Evolutionary conservation across 2,113 vertebrate species (phyloP).

Genomic region (Crotalus horridus): DNA sequence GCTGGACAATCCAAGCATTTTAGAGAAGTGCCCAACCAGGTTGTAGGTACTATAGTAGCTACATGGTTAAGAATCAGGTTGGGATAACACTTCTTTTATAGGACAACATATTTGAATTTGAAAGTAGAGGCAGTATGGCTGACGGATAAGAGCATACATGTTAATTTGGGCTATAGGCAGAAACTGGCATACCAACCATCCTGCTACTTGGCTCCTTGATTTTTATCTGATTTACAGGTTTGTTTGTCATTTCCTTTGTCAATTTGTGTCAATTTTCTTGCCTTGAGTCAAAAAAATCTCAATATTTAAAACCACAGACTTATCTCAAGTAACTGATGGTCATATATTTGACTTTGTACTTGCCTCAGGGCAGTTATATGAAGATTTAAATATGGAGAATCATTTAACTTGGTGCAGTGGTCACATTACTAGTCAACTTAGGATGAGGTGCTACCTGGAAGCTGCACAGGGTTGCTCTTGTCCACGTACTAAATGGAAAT

Average conservation of each 20-base stretch:
- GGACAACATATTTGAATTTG: background rate
- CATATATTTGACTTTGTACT: background rate
- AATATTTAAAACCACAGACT: background rate
- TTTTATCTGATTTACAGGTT: background rate
- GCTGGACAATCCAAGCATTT: background rate
- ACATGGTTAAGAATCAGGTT: background rate
- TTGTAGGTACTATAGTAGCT: background rate
- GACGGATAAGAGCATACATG: background rate
- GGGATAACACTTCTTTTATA: background rate
- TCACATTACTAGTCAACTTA: background rate
- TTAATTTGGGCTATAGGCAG: background rate
- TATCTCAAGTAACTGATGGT: background rate
- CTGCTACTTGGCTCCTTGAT: background rate
- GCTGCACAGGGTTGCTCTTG: background rate
- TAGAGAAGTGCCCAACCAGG: background rate
- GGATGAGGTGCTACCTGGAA: background rate
- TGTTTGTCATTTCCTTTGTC: background rate
- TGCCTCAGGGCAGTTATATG: background rate
- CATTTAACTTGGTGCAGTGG: background rate
- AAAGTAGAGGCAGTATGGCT: background rate
- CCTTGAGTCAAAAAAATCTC: background rate
- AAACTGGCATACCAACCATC: background rate
- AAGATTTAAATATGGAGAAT: background rate
- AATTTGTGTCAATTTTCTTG: background rate
- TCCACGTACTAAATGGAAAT: background rate